Base-by-base conservation (phyloP, 2,888 invertebrate species). In the Thecocarcelia acutangulata region DNA sequence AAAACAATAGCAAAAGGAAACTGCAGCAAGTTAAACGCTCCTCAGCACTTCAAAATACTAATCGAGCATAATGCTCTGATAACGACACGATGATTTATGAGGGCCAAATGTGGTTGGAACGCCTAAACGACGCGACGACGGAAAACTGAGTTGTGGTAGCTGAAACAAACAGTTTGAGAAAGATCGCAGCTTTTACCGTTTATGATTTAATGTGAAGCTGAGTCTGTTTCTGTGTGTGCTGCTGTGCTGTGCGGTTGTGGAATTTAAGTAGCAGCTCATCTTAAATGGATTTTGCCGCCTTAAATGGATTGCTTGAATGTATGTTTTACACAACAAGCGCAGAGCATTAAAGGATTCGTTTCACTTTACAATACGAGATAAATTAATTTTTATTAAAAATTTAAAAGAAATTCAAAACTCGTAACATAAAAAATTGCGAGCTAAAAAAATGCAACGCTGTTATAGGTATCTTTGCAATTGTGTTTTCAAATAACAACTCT, bases 61-160 rank as follows among this genome's bases (percentile, higher is more conserved):
- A 78, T 82, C 78, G 78, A 66, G 69, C 82, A 82, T 82, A 82
- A 82, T 78, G 78, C 78, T 82, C 56, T 68, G 78, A 82, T 82
- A 82, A 82, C 78, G 75, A 52, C 66, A 40, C 28, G 50, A 82
- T 82, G 82, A 82, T 82, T 78, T 82, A 82, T 78, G 52, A 54
- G 72, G 59, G 72, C 12, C 66, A 66, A 73, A 44, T 59, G 19
- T 17, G 64, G 37, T 24, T 40, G 44, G 44, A 59, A 40, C 37
- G 52, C 59, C 15, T 58, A 21, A 78, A 59, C 66, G 33, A 44
- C 72, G 58, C 9, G 24, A 3, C 24, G 24, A 5, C n/a, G 3
- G 28, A 28, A 17, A 70, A 58, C 13, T 64, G 17, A 11, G 33
- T 40, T 28, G 48, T 37, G 33, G 28, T 9, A 40, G 54, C 28